Conservation (phyloP, 1,140 invertebrate genomes). For the Ptiloglossa arizonensis region DNA sequence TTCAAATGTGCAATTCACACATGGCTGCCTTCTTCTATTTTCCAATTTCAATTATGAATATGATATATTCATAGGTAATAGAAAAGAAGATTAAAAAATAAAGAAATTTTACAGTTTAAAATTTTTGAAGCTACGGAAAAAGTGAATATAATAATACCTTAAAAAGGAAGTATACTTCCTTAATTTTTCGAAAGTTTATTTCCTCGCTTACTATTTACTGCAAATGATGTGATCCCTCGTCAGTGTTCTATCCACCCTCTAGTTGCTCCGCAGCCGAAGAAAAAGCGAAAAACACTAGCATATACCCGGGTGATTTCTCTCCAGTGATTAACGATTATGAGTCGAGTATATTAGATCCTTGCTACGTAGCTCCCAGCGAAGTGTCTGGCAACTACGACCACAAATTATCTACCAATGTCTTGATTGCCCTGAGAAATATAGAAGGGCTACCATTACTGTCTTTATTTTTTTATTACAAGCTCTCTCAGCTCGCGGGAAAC, state of each 20-base stretch:
- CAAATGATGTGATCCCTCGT: neutral
- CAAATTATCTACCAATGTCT: constrained; percentile 76
- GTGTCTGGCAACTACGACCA: constrained; percentile 48
- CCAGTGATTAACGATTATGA: constrained; percentile 80
- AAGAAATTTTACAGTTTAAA: too few species aligned
- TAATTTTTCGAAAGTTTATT: neutral
- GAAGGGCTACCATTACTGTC: constrained; percentile 62
- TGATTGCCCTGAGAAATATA: constrained; percentile 76
- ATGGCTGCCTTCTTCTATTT: too few species aligned
- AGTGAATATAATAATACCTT: too few species aligned
- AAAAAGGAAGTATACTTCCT: too few species aligned
- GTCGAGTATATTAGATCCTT: constrained; percentile 77
- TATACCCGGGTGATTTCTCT: constrained; percentile 52
- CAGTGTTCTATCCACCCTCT: neutral
- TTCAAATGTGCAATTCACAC: too few species aligned
- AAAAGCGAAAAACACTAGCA: constrained; percentile 32
- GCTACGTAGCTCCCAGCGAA: constrained; percentile 42
- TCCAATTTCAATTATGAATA: too few species aligned
- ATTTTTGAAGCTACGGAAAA: too few species aligned
- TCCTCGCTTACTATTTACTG: neutral
- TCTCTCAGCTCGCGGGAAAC: neutral
- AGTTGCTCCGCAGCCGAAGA: neutral
- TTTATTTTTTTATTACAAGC: constrained; percentile 3
- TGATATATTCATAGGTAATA: too few species aligned
- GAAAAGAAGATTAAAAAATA: too few species aligned